A percentile compares a stretch with the other conserved stretches of the same genome.
These are phyloP conservation scores for Dermatemys mawii DNA, from an alignment of 2,113 vertebrate species.

Conservation along the genomic window DNA sequence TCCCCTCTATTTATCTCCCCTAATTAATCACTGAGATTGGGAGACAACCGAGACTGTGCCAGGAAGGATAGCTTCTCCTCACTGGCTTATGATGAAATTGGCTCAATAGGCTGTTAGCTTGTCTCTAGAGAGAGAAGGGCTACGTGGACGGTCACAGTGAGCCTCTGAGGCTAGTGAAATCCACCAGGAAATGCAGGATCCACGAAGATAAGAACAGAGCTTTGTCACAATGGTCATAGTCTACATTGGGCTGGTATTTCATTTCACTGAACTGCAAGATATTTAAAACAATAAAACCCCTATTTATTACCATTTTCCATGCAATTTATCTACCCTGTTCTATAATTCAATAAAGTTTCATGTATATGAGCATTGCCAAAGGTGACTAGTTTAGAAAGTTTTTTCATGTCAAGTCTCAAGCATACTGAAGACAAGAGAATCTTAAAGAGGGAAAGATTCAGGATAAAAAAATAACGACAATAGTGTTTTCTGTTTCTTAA, in stretches of 20 bases:
- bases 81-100: too few relatives aligned
- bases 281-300: background rate
- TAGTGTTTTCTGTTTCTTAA: background rate
- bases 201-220: too few relatives aligned
- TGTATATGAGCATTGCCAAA: accelerated
- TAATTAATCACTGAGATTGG: too few relatives aligned
- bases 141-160: too few relatives aligned
- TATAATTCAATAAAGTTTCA: background rate
- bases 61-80: too few relatives aligned
- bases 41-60: too few relatives aligned
- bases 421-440: background rate
- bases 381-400: accelerated
- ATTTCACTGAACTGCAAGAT: background rate
- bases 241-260: background rate
- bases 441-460: background rate
- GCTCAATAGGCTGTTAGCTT: too few relatives aligned
- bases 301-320: background rate
- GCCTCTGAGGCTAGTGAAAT: too few relatives aligned
- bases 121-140: too few relatives aligned
- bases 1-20: too few relatives aligned
- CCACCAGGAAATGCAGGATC: too few relatives aligned
- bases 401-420: background rate
- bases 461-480: background rate
- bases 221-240: too few relatives aligned
- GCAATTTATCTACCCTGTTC: background rate